Percentiles rank a stretch among this genome's conserved stretches.
Evolutionary conservation across 2,888 invertebrate genomes (phyloP).

Genomic region (Ernsta delagoae): DNA sequence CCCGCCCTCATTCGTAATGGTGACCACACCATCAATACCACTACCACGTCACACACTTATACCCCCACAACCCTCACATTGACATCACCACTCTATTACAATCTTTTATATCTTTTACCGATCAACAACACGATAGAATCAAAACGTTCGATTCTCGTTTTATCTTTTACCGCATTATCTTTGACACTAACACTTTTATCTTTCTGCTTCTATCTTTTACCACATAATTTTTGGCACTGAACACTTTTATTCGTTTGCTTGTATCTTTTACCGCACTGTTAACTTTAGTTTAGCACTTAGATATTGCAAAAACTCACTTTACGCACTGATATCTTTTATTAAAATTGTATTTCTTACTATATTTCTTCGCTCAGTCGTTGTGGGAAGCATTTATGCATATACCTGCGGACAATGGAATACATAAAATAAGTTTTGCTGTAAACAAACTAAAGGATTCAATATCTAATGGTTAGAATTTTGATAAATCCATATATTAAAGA

Average conservation of each 20-base stretch:
- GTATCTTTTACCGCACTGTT: no score
- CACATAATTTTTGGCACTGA: neutral
- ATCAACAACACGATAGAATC: neutral
- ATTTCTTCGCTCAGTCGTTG: neutral
- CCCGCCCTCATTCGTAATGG: constrained; percentile 69
- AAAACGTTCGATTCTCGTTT: neutral
- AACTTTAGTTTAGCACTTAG: neutral
- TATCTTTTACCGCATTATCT: constrained; percentile 1
- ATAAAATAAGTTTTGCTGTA: neutral
- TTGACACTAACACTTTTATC: neutral
- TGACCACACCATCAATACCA: constrained; percentile 63
- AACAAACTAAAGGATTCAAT: no score
- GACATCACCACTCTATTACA: constrained; percentile 7
- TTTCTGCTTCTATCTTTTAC: neutral
- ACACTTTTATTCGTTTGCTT: no score
- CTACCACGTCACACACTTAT: constrained; percentile 51
- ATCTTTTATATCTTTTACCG: constrained; percentile 14
- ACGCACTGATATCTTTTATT: neutral
- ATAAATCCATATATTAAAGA: no score
- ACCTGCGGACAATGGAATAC: constrained; percentile 19
- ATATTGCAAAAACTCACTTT: neutral
- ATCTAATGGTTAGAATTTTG: no score
- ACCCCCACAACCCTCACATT: constrained; percentile 39
- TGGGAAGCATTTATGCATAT: neutral
- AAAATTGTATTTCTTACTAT: neutral